phyloP scores from a whole-genome alignment of 1,140 invertebrate species.

The Stegodyphus dumicola region DNA sequence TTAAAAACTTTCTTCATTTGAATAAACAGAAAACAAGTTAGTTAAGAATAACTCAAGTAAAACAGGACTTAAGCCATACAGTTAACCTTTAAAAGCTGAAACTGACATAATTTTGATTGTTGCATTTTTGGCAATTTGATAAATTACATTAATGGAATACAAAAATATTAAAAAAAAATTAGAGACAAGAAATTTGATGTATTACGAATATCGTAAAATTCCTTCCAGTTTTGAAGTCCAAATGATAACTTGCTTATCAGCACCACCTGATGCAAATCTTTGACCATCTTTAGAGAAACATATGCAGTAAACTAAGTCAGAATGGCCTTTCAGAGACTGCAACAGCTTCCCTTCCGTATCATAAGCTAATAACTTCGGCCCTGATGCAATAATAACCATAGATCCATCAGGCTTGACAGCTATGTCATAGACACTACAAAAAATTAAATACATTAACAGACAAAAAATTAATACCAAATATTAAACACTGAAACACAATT shows the following conservation, averaged over 20 bases:
- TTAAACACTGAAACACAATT: too few relatives aligned
- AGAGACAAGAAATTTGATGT: conserved; percentile 57
- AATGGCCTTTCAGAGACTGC: conserved; percentile 93
- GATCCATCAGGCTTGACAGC: conserved; percentile 96
- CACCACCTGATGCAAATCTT: conserved; percentile 93
- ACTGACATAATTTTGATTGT: too few relatives aligned
- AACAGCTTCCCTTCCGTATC: conserved; percentile 92
- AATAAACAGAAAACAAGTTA: too few relatives aligned
- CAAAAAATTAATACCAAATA: too few relatives aligned
- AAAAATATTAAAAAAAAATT: too few relatives aligned
- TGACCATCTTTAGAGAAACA: conserved; percentile 94
- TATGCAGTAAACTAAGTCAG: conserved; percentile 93
- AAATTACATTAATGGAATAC: too few relatives aligned
- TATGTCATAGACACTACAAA: conserved; percentile 79
- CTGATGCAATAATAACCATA: conserved; percentile 93
- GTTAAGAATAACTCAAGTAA: too few relatives aligned
- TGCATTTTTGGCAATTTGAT: too few relatives aligned
- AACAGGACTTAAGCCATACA: too few relatives aligned
- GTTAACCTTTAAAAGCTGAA: too few relatives aligned
- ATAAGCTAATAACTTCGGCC: conserved; percentile 92
- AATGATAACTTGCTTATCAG: conserved; percentile 98
- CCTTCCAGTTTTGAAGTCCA: conserved; percentile 98
- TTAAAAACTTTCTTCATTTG: too few relatives aligned
- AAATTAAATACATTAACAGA: too few relatives aligned
- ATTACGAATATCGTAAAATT: conserved; percentile 95